phyloP scores from a whole-genome alignment of 2,797 vertebrate genomes.

The Simalia tracyae region DNA sequence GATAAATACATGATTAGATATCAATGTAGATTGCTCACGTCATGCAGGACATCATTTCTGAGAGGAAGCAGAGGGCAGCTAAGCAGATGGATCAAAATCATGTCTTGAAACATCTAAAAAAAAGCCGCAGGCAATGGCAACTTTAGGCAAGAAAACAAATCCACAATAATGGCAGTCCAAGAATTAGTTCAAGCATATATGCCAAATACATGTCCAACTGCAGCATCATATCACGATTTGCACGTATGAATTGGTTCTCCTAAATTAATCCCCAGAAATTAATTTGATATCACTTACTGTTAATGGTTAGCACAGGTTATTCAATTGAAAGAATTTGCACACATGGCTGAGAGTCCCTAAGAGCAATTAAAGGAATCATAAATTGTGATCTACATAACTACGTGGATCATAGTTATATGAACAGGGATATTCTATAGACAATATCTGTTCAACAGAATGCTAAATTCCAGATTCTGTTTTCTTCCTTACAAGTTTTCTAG shows the following conservation, averaged over 20 bases:
- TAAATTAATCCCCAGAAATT: not conserved
- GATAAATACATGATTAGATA: not conserved
- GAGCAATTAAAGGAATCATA: not conserved
- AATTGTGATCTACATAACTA: not conserved
- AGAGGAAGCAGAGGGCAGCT: not conserved
- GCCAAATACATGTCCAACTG: not conserved
- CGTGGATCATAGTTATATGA: not conserved
- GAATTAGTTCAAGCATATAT: not conserved
- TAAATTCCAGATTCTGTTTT: constrained; percentile 24
- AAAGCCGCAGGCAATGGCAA: not conserved
- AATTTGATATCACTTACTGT: not conserved
- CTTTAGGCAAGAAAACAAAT: not conserved
- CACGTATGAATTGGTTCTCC: not conserved
- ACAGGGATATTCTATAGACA: not conserved
- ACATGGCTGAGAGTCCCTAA: not conserved
- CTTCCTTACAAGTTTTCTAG: constrained; percentile 20
- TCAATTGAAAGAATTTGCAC: not conserved
- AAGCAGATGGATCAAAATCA: not conserved
- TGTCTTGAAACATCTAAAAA: not conserved
- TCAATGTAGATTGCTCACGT: not conserved
- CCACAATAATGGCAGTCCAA: not conserved
- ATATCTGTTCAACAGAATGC: constrained; percentile 16
- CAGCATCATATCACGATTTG: not conserved
- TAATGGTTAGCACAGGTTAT: not conserved
- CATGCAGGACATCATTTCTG: not conserved